Conservation (phyloP, 2,888 invertebrate species). For the Cosmorhoe ocellata region DNA sequence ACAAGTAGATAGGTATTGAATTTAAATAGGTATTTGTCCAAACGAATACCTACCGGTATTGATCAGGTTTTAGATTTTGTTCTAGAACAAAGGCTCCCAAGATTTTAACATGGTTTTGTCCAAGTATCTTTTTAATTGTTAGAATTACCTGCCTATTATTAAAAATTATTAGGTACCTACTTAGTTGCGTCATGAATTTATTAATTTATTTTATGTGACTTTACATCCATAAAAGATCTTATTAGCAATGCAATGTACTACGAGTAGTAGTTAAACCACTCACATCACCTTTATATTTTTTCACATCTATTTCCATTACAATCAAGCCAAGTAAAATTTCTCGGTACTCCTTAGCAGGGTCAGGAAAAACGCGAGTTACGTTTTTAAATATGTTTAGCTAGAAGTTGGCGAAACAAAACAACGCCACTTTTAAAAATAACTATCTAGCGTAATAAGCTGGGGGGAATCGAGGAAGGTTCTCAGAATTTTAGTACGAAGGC, state of each 20-base stretch:
- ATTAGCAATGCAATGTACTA: constrained; percentile 24
- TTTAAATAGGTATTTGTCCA: constrained; percentile 2
- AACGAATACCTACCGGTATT: no score
- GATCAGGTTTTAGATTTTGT: background rate
- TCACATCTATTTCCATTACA: constrained; percentile 27
- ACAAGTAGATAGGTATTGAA: constrained; percentile 13
- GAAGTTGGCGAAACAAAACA: constrained; percentile 40
- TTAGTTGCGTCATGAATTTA: background rate
- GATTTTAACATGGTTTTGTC: no score
- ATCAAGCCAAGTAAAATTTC: constrained; percentile 38
- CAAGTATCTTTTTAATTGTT: no score
- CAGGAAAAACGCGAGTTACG: constrained; percentile 37
- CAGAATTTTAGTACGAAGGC: constrained; percentile 61
- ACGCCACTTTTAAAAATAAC: constrained; percentile 41
- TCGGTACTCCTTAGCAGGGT: constrained; percentile 39
- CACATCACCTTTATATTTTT: constrained; percentile 23
- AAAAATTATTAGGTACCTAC: no score
- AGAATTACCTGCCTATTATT: no score
- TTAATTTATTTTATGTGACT: background rate
- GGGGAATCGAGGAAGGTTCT: constrained; percentile 57
- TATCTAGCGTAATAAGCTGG: constrained; percentile 43
- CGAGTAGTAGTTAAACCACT: background rate
- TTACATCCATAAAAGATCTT: constrained; percentile 8
- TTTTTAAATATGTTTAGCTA: constrained; percentile 42
- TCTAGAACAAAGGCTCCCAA: background rate